Base-by-base conservation (phyloP, 2,113 vertebrate genomes). In the Sialia sialis region DNA sequence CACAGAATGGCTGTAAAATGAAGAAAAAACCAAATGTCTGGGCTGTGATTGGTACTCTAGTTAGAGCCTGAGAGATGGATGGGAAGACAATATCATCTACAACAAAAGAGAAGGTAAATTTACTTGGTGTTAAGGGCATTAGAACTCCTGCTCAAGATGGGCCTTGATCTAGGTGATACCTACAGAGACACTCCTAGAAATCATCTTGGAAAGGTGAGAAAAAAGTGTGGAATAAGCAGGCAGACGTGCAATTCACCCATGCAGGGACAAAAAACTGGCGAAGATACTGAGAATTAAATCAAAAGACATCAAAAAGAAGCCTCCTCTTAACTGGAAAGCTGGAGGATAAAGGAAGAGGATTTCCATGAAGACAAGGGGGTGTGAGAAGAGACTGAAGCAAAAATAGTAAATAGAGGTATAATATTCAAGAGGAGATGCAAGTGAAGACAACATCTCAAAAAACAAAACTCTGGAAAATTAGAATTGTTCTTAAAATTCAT, bases 321-420 rank as follows among this genome's bases (percentile, higher is more conserved):
- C 12, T 38, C 7, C 7, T 84, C 32, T 56, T 49, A 67, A 62
- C 26, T 0, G 0, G 34, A 46, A 91, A 63, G 52, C 0, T 63
- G 60, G 7, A 66, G 13, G 21, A 69, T 49, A 32, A 93, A 66
- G 36, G 6, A 69, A 80, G 46, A 64, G 11, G 18, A 69, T 49
- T 69, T 81, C 60, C 60, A 82, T 16, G 23, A 39, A 87, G 51
- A 67, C 20, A 34, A 67, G 10, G 59, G 21, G 2, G 10, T 63
- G 43, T 72, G 60, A 89, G 16, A 89, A 81, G 10, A 77, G 15
- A 87, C 23, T 36, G 36, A 80, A 66, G 25, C 13, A 63, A 52
- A 87, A 90, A 16, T 2, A 87, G 12, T 36, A 84, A 91, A 60
- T 5, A 73, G 32, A 76, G 8, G 15, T 11, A 56, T 91, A 80